Evolutionary conservation across 2,113 vertebrate genomes (phyloP).

Genomic region (Mustela lutreola): DNA sequence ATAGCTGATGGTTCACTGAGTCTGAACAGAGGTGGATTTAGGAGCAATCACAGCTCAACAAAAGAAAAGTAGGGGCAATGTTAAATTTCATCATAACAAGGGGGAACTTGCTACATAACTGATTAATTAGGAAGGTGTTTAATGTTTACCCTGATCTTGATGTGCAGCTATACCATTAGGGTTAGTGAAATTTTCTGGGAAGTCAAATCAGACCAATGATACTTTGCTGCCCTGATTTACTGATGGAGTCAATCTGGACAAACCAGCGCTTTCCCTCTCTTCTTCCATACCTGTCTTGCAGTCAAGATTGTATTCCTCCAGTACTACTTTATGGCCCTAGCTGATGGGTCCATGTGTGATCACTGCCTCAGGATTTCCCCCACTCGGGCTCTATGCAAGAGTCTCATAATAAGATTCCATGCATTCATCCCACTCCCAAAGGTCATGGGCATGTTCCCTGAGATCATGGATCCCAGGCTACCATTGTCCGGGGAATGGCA

Average conservation of each 20-base stretch:
- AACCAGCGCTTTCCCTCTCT: background rate
- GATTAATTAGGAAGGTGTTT: background rate
- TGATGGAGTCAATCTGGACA: background rate
- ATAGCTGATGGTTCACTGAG: background rate
- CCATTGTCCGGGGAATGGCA: background rate
- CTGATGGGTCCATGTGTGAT: background rate
- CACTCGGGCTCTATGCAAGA: background rate
- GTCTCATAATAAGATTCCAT: background rate
- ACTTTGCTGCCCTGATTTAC: background rate
- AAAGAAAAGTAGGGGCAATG: constrained; percentile 5
- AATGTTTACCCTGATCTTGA: background rate
- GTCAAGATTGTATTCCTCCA: background rate
- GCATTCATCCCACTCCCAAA: background rate
- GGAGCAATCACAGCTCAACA: background rate
- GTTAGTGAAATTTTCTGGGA: constrained; percentile 10
- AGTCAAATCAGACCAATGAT: background rate
- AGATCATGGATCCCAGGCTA: background rate
- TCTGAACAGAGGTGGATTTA: background rate
- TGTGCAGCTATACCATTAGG: background rate
- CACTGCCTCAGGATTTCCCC: background rate
- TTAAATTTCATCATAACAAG: constrained; percentile 2
- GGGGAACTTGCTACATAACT: background rate
- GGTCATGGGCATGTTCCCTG: background rate
- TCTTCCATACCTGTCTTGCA: background rate
- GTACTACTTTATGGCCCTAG: background rate